Percentiles rank a stretch among this genome's conserved stretches.
Evolutionary conservation across 2,888 invertebrate species (phyloP).

Genomic region (Pemphredon lugubris): DNA sequence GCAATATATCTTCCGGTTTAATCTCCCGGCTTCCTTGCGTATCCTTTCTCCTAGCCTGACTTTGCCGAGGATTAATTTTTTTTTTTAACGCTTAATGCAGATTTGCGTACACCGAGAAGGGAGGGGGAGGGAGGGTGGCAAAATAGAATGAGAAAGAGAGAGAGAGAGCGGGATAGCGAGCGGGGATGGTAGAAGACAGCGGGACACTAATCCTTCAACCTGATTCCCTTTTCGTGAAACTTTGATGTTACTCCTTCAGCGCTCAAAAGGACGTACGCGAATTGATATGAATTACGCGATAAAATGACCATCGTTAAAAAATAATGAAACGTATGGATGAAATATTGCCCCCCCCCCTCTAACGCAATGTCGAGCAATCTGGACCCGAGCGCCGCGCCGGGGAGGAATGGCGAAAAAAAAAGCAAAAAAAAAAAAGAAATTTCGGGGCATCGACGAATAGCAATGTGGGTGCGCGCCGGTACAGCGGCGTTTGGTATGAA

Average conservation of each 20-base stretch:
- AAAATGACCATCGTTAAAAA: constrained; percentile 49
- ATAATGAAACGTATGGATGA: constrained; percentile 52
- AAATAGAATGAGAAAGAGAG: no score
- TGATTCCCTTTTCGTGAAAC: constrained; percentile 16
- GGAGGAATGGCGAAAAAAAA: constrained; percentile 53
- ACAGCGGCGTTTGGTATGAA: constrained; percentile 31
- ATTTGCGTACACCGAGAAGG: constrained; percentile 14
- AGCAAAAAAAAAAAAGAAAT: constrained; percentile 19
- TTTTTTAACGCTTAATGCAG: constrained; percentile 37
- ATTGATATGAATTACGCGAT: constrained; percentile 60
- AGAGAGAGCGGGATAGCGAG: no score
- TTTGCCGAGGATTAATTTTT: constrained; percentile 50
- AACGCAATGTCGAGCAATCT: constrained; percentile 51
- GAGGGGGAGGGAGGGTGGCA: neutral
- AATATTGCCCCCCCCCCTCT: constrained; percentile 37
- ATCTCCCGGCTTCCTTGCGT: constrained; percentile 56
- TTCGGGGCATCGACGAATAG: constrained; percentile 58
- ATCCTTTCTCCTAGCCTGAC: constrained; percentile 42
- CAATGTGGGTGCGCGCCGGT: constrained; percentile 30
- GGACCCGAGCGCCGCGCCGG: constrained; percentile 26
- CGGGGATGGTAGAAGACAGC: constrained; percentile 4
- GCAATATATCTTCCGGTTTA: constrained; percentile 63
- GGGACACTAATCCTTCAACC: constrained; percentile 45
- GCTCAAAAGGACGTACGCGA: constrained; percentile 12
- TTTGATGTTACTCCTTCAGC: constrained; percentile 38